Evolutionary conservation across 2,113 vertebrate species (phyloP).

Genomic region (Hyla sarda): DNA sequence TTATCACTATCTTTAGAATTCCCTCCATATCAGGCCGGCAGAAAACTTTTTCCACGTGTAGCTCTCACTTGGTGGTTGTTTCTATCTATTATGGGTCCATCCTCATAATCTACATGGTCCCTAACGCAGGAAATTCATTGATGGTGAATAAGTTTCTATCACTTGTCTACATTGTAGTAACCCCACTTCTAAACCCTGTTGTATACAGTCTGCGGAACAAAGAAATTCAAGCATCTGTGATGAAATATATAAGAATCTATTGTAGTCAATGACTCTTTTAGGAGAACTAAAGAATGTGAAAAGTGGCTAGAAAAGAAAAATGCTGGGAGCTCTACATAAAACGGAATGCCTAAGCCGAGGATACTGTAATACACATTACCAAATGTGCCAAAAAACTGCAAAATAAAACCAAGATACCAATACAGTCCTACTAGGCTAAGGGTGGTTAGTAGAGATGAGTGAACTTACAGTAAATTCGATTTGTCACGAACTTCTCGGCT

Average conservation of each 20-base stretch:
- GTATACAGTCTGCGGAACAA: neutral
- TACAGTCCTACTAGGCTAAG: too few species aligned
- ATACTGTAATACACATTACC: too few species aligned
- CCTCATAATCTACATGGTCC: constrained; percentile 61
- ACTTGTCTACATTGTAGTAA: neutral
- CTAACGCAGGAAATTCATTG: neutral
- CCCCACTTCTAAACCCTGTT: neutral
- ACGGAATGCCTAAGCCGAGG: too few species aligned
- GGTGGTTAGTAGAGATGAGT: too few species aligned
- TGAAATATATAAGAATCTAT: neutral
- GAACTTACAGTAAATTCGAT: too few species aligned
- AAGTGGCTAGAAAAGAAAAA: too few species aligned
- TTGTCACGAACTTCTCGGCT: too few species aligned
- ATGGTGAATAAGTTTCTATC: neutral
- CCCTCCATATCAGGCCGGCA: constrained; percentile 49
- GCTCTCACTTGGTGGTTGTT: constrained; percentile 1
- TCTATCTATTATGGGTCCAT: constrained; percentile 61
- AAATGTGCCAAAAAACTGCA: too few species aligned
- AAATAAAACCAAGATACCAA: too few species aligned
- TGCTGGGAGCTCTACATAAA: too few species aligned
- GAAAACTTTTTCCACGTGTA: neutral
- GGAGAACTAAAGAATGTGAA: too few species aligned
- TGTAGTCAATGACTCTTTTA: too few species aligned
- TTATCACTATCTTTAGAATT: constrained; percentile 46
- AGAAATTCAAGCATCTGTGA: neutral